Conservation (phyloP, 2,888 invertebrate genomes). For the Biston betularia region DNA sequence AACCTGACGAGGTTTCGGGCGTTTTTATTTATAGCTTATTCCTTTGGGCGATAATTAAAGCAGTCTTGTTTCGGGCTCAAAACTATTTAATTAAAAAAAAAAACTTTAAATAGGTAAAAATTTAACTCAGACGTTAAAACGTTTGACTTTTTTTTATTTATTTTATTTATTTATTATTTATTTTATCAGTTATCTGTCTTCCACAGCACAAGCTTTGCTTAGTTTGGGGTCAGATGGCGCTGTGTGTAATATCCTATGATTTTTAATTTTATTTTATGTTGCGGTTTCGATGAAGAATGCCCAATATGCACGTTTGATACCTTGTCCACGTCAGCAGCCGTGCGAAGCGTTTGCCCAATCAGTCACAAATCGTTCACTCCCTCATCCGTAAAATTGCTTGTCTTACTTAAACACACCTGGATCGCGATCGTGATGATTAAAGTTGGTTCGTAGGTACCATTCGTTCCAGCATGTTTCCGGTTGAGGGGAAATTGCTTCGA, state of each 20-base stretch:
- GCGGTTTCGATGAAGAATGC: no score
- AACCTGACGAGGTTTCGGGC: background rate
- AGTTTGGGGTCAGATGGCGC: no score
- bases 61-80: background rate
- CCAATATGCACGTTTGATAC: constrained; percentile 1
- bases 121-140: no score
- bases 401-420: constrained; percentile 34
- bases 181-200: no score
- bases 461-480: constrained; percentile 34
- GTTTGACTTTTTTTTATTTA: no score
- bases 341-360: constrained; percentile 18
- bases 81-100: background rate
- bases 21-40: constrained; percentile 13
- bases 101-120: no score
- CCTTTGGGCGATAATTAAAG: background rate
- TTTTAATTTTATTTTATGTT: no score
- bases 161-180: no score
- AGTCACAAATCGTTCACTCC: constrained; percentile 19
- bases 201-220: no score
- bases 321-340: constrained; percentile 7
- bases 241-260: no score
- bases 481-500: constrained; percentile 32
- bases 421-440: constrained; percentile 37
- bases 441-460: constrained; percentile 25
- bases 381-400: constrained; percentile 31